A percentile compares a stretch with the other conserved stretches of the same genome.
Evolutionary conservation across 2,797 vertebrate species (phyloP).

Genomic region (Poeciliopsis presidionis): DNA sequence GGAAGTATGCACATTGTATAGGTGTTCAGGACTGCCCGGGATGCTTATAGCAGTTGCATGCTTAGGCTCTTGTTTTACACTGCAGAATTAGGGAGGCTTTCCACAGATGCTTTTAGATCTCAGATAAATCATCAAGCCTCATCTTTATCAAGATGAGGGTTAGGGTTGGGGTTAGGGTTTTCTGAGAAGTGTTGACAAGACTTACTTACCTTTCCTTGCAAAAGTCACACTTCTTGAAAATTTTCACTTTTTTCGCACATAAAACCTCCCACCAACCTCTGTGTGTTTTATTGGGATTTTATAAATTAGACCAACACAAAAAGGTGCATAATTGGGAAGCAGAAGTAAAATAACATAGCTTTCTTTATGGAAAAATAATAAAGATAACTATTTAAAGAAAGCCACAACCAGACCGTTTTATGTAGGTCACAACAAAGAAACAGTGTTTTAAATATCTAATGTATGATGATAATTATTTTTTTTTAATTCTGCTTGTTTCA

Average conservation of each 20-base stretch:
- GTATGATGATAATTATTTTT: too few relatives aligned
- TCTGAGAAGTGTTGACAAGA: neutral
- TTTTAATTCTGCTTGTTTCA: too few relatives aligned
- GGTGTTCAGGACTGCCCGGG: neutral
- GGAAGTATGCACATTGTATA: neutral
- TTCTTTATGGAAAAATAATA: neutral
- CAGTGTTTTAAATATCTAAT: too few relatives aligned
- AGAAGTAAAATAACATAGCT: neutral
- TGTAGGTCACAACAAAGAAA: too few relatives aligned
- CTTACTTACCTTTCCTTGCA: neutral
- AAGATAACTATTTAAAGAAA: neutral
- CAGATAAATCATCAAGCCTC: neutral
- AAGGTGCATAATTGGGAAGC: neutral
- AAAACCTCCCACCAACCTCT: neutral
- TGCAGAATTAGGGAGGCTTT: neutral
- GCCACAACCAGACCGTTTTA: neutral
- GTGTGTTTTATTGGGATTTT: neutral
- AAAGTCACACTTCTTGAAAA: neutral
- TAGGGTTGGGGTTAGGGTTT: neutral
- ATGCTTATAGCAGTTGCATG: neutral
- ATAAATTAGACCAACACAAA: neutral
- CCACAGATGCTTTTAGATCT: neutral
- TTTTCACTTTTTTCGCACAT: neutral
- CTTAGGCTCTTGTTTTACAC: neutral
- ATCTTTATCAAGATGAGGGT: neutral